Base-by-base conservation (phyloP, 2,797 vertebrate genomes). In the Valencia hispanica region DNA sequence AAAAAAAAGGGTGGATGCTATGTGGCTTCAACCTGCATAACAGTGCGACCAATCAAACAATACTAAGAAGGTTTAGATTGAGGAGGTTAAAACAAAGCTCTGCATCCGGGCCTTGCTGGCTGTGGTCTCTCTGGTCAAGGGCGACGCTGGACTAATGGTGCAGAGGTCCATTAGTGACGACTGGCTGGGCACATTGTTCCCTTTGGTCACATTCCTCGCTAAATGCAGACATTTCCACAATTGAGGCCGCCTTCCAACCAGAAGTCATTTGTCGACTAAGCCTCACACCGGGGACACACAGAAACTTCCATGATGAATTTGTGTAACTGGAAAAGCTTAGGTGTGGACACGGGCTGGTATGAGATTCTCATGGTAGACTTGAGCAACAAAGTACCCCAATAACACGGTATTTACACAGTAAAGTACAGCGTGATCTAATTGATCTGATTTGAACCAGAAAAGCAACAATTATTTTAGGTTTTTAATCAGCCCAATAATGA, bases 141-240 rank as follows among this genome's bases (percentile, higher is more conserved):
- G 90, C 88, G 59, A 78, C 79, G 68, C 86, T 79, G 89, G 87
- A 84, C 93, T 92, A 92, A 93, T 93, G 85, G 85, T 88, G 81
- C 84, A 82, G 90, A 91, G 91, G 88, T 91, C 87, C 90, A 93
- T 94, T 93, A 94, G 91, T 90, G 87, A 89, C 84, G 70, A 92
- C 86, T 92, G 93, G 91, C 91, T 93, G 91, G 90, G 85, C 91
- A 83, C 89, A 94, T 93, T 94, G 93, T 94, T 91, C 89, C 86
- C 91, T 91, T 92, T 91, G 87, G 93, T 89, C 87, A 92, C 91
- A 94, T 93, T 94, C 93, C 90, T 90, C 81, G 81, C 85, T 94
- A 93, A 94, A 94, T 88, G 88, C 92, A 90, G 88, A 92, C 84
- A 88, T 91, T 92, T 93, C 87, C 86, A 93, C 91, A 87, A 87